Evolutionary conservation across 1,140 invertebrate species (phyloP), one percentile per base, ranked within the genome.

Genomic region (Hyles euphorbiae): DNA sequence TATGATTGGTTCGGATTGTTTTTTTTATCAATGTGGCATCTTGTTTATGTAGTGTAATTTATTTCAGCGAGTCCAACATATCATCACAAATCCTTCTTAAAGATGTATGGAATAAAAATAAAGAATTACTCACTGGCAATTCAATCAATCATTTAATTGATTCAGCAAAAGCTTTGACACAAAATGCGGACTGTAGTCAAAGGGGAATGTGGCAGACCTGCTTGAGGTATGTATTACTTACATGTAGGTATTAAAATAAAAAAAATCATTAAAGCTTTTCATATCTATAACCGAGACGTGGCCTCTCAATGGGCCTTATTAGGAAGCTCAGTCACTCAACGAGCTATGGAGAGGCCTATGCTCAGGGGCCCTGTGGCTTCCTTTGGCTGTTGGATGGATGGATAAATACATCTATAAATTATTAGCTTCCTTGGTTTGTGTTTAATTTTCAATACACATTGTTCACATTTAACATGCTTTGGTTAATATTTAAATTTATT

Each of bases 61-160:
- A 57, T 67, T 56, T 36, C 59, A 87, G 83, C 34, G 65, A 53
- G 11, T 75, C 80, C 3, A 87, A 84, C 60, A 52, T 69, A 52
- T 45, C 68, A 36, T 81, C 77, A 5, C 68, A 64, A 40, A 60
- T 70, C 7, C 48, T 84, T 33, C 60, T 83, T 0, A 65, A 76
- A n/a, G 65, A 78, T 58, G 56, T 70, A 8, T 78, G 74, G 71
- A 49, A 69, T 50, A 57, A 52, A 6, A 78, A 81, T 60, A 50
- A 60, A 9, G 61, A 68, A 11, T 52, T 68, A 22, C 60, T 72
- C 12, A 64, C 58, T 65, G 59, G 65, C 40, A 43, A 61, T 32
- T 49, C 65, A 8, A 34, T 61, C 5, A 68, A 74, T 40, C 54
- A 67, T 34, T 69, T 82, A 45, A 33, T 76, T 46, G 43, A 59